These are phyloP conservation scores for Anaspis maculata DNA, from an alignment of 2,888 invertebrate species.

Conservation along the genomic window DNA sequence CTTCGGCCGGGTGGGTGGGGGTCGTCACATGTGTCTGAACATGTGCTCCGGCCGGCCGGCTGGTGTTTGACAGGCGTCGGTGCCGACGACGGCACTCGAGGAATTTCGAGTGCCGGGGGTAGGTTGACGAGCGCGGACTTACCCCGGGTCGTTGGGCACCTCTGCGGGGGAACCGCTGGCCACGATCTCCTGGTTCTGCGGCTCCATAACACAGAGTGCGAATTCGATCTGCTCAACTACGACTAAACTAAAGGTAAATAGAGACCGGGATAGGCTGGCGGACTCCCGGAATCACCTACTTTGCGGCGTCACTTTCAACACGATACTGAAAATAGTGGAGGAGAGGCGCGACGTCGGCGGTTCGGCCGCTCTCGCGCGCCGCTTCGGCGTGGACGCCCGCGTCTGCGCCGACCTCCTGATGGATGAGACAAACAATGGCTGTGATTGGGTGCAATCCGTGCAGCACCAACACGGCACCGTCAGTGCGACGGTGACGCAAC, in stretches of 20 bases:
- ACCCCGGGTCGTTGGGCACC: constrained; percentile 94
- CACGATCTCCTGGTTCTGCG: constrained; percentile 69
- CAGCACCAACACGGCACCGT: too few species aligned
- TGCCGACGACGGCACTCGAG: background rate
- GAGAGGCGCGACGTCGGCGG: constrained; percentile 30
- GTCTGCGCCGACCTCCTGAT: constrained; percentile 26
- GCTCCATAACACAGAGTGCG: constrained; percentile 51
- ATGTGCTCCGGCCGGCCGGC: too few species aligned
- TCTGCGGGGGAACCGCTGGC: constrained; percentile 76
- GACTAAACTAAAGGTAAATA: constrained; percentile 50
- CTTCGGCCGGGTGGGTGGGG: too few species aligned
- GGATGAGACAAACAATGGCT: constrained; percentile 36
- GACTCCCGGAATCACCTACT: constrained; percentile 54
- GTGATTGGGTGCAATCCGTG: constrained; percentile 45
- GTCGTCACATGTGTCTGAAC: too few species aligned
- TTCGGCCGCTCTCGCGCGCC: constrained; percentile 40
- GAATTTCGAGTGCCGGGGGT: constrained; percentile 4
- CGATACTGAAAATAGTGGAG: constrained; percentile 51
- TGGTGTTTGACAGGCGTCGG: background rate
- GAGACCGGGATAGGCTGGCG: constrained; percentile 48
- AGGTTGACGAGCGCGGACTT: constrained; percentile 34
- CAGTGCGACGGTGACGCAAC: constrained; percentile 36
- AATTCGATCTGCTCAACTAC: constrained; percentile 43
- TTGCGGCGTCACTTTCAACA: constrained; percentile 61
- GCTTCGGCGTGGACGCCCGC: constrained; percentile 25